A percentile compares a stretch with the other conserved stretches of the same genome.
Conservation (phyloP, 2,888 invertebrate genomes). For the Stenodema calcarata region DNA sequence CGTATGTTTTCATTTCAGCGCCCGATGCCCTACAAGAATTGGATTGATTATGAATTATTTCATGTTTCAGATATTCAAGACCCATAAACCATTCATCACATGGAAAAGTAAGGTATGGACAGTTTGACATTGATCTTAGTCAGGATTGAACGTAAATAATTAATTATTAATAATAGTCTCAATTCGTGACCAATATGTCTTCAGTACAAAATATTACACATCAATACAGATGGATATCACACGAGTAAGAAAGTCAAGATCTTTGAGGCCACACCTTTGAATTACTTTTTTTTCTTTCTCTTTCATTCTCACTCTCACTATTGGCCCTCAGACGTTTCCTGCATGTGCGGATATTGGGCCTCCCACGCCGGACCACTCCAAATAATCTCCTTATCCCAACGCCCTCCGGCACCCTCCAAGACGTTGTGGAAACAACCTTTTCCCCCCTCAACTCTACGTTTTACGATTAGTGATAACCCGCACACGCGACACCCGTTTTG, state of each 20-base stretch:
- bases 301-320: neutral
- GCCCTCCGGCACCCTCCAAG: neutral
- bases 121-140: no score
- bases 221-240: no score
- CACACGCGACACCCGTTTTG: neutral
- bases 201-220: no score
- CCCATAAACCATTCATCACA: neutral
- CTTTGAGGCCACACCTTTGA: no score
- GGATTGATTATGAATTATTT: no score
- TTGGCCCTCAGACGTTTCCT: neutral
- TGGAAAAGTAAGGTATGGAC: neutral
- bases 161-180: no score
- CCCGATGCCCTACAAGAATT: no score
- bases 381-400: conserved; percentile 15
- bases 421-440: neutral
- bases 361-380: conserved; percentile 2
- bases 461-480: neutral
- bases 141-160: no score
- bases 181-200: no score
- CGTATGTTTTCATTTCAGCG: no score
- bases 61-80: neutral
- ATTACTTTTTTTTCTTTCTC: neutral
- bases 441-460: neutral
- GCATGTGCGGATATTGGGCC: neutral
- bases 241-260: no score